These are phyloP conservation scores for Okapia johnstoni DNA, from an alignment of 2,113 vertebrate species.

Conservation along the genomic window DNA sequence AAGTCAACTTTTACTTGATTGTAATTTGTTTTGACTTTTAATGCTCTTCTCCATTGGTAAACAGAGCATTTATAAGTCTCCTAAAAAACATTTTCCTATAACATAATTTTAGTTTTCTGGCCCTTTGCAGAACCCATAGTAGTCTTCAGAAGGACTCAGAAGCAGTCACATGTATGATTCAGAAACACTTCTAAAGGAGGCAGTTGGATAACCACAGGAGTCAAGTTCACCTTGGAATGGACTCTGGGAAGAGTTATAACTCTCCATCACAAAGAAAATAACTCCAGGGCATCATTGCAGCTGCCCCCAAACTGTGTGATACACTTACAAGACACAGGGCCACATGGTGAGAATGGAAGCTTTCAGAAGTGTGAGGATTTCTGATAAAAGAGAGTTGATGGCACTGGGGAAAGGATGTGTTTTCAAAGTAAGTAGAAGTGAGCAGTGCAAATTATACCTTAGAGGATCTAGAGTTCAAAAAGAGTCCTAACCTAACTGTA, in stretches of 20 bases:
- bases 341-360: neutral
- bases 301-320: neutral
- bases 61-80: neutral
- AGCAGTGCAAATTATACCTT: constrained; percentile 46
- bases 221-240: constrained; percentile 54
- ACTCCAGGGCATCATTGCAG: neutral
- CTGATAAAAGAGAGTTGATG: constrained; percentile 28
- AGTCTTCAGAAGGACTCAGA: constrained; percentile 7
- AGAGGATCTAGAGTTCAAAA: constrained; percentile 45
- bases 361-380: neutral
- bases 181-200: constrained; percentile 28
- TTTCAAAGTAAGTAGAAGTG: neutral
- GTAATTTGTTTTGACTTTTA: neutral
- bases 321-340: neutral
- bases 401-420: constrained; percentile 12
- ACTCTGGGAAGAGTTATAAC: neutral
- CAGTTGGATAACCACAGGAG: neutral
- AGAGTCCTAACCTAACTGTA: neutral
- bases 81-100: neutral
- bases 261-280: constrained; percentile 50
- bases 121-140: neutral
- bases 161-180: neutral
- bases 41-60: neutral
- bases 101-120: neutral
- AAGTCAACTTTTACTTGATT: neutral